A percentile compares a stretch with the other conserved stretches of the same genome.
phyloP scores from a whole-genome alignment of 2,113 vertebrate genomes.

The Triplophysa dalaica region DNA sequence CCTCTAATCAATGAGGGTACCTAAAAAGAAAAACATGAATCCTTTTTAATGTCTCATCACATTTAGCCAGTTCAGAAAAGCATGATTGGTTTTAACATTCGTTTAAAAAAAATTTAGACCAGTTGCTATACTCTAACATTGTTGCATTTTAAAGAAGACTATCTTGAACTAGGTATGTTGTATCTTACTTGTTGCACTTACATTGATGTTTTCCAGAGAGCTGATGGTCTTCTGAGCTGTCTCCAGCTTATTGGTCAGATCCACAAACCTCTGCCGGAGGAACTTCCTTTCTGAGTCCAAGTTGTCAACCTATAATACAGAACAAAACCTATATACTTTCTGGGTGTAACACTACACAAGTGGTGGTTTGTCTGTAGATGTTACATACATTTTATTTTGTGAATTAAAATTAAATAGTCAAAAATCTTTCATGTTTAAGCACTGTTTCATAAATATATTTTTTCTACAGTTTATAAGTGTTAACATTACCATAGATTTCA shows the following conservation, averaged over 20 bases:
- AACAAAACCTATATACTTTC: neutral
- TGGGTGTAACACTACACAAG: neutral
- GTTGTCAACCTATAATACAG: constrained; percentile 62
- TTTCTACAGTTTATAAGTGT: neutral
- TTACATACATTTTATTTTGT: no score
- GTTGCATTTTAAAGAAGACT: no score
- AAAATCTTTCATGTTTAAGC: no score
- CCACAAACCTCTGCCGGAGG: constrained; percentile 68
- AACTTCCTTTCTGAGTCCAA: constrained; percentile 70
- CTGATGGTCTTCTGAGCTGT: constrained; percentile 71
- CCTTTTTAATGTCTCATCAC: neutral
- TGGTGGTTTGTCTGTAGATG: neutral
- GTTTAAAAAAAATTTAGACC: no score
- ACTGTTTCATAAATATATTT: no score
- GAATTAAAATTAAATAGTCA: no score
- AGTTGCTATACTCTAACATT: no score
- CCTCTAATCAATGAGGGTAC: constrained; percentile 70
- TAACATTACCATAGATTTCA: constrained; percentile 73
- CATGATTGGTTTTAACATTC: no score
- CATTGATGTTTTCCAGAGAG: constrained; percentile 75
- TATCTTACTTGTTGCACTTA: constrained; percentile 59
- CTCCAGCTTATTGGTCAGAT: constrained; percentile 72
- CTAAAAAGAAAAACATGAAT: constrained; percentile 47
- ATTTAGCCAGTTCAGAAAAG: no score
- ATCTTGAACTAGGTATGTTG: neutral